Percentiles rank a stretch among this genome's conserved stretches.
Conservation (phyloP, 2,888 invertebrate genomes). For the Tryphoninae sp. region DNA sequence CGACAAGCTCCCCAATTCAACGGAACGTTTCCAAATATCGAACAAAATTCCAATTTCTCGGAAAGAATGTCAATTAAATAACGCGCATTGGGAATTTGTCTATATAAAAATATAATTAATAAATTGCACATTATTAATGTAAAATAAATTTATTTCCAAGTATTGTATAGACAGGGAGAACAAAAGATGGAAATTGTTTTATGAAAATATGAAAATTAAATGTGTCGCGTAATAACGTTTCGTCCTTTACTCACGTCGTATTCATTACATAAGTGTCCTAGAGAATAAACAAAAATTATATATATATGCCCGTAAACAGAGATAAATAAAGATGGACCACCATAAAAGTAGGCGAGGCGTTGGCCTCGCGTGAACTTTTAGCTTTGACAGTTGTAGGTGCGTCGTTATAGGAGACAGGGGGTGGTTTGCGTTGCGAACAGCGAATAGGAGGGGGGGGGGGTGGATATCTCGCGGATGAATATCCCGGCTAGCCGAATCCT, state of each 20-base stretch:
- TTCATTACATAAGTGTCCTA: no score
- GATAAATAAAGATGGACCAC: constrained; percentile 35
- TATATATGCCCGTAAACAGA: not conserved
- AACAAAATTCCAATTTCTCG: not conserved
- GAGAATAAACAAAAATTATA: not conserved
- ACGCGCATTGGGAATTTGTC: not conserved
- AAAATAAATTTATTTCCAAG: not conserved
- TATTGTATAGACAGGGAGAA: not conserved
- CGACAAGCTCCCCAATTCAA: not conserved
- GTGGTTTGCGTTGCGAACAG: not conserved
- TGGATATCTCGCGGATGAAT: constrained; percentile 45
- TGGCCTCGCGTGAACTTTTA: constrained; percentile 77
- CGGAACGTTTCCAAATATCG: not conserved
- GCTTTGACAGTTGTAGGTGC: constrained; percentile 75
- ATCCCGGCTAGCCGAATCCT: constrained; percentile 74
- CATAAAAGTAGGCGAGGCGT: constrained; percentile 78
- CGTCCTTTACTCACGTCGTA: no score
- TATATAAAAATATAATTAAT: no score
- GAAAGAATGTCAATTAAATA: no score
- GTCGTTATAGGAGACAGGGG: constrained; percentile 15
- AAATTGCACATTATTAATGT: not conserved
- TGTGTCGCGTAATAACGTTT: no score
- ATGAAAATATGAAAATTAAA: no score
- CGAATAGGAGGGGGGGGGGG: constrained; percentile 24
- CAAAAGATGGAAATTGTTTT: not conserved